These are phyloP conservation scores for Rhingia rostrata DNA, from an alignment of 2,888 invertebrate genomes.

Conservation along the genomic window DNA sequence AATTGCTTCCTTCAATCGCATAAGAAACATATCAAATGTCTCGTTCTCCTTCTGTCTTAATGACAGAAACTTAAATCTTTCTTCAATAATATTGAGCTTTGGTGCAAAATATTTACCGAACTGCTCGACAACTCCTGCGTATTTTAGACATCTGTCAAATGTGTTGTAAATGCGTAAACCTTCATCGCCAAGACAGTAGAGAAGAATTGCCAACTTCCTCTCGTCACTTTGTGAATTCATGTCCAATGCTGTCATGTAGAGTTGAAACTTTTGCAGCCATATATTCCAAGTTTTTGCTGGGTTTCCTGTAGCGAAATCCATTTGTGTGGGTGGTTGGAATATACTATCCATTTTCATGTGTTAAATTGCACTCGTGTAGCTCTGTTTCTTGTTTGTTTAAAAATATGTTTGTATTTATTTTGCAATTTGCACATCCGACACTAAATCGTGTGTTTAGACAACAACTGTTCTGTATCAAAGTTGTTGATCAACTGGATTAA, in stretches of 20 bases:
- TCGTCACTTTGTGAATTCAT: not conserved
- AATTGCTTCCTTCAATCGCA: not conserved
- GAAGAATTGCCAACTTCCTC: constrained; percentile 6
- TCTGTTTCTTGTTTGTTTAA: too few relatives aligned
- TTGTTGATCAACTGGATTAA: too few relatives aligned
- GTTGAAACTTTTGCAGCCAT: constrained; percentile 5
- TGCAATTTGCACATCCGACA: too few relatives aligned
- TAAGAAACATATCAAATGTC: constrained; percentile 5
- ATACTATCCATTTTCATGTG: too few relatives aligned
- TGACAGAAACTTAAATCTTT: constrained; percentile 1
- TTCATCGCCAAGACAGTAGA: not conserved
- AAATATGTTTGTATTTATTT: too few relatives aligned
- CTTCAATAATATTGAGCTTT: not conserved
- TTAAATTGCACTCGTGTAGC: too few relatives aligned
- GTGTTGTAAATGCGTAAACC: not conserved
- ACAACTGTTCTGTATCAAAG: too few relatives aligned
- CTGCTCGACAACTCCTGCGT: not conserved
- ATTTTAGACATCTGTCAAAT: not conserved
- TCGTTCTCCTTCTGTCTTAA: not conserved
- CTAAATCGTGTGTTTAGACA: too few relatives aligned
- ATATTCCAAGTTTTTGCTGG: not conserved
- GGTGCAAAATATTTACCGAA: not conserved
- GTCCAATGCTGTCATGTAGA: constrained; percentile 1
- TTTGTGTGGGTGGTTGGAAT: not conserved
- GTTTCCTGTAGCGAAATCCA: not conserved